Conservation (phyloP, 1,140 invertebrate genomes). For the Drosophila ficusphila region DNA sequence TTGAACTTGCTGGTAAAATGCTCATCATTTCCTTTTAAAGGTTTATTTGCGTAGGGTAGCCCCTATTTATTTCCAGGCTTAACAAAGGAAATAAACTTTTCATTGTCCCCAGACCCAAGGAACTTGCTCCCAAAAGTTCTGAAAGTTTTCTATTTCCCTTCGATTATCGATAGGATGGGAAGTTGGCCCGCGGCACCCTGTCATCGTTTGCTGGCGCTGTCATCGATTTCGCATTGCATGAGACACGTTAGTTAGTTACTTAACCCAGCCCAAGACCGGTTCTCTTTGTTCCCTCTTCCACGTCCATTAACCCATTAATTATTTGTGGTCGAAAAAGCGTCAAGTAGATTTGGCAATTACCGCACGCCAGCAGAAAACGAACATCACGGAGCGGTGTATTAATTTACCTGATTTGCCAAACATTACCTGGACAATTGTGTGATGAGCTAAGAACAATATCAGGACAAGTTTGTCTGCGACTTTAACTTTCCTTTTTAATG, state of each 20-base stretch:
- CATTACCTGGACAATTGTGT: too few species aligned
- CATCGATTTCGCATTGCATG: slow-evolving; percentile 43
- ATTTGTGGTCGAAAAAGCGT: slow-evolving; percentile 18
- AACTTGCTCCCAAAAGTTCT: too few species aligned
- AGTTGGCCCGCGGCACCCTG: background rate
- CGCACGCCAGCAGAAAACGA: background rate
- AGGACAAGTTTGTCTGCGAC: too few species aligned
- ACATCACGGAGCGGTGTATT: background rate
- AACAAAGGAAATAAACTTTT: too few species aligned
- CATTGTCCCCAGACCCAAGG: too few species aligned
- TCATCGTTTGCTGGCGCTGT: slow-evolving; percentile 18
- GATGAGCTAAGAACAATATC: too few species aligned
- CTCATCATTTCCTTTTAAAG: too few species aligned
- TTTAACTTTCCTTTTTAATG: too few species aligned
- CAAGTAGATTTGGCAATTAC: background rate
- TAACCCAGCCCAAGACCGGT: slow-evolving; percentile 25
- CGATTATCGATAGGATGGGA: background rate
- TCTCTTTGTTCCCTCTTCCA: slow-evolving; percentile 6
- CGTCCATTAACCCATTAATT: slow-evolving; percentile 30
- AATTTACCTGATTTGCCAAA: background rate
- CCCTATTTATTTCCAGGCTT: too few species aligned
- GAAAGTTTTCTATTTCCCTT: background rate
- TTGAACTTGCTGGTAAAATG: too few species aligned
- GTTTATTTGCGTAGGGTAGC: too few species aligned
- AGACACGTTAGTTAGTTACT: slow-evolving; percentile 42